These are phyloP conservation scores for Scaptodrosophila lebanonensis DNA, from an alignment of 1,140 invertebrate species.

Conservation along the genomic window DNA sequence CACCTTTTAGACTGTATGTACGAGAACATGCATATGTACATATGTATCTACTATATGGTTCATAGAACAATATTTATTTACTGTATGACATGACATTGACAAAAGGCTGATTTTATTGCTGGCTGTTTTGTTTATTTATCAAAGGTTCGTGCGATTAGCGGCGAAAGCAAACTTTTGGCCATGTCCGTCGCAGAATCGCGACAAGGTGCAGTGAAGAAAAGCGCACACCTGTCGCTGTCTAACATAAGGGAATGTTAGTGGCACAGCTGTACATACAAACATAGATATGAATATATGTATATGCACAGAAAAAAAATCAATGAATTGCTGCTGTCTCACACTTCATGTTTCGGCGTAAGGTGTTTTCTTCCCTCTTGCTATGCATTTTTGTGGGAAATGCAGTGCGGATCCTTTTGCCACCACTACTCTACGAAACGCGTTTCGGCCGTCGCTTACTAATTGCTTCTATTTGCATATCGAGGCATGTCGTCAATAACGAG, in stretches of 20 bases:
- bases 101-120: conserved; percentile 27
- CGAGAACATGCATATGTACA: neutral
- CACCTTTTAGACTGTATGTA: neutral
- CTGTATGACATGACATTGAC: conserved; percentile 52
- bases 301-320: conserved; percentile 38
- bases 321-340: conserved; percentile 21
- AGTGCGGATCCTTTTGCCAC: conserved; percentile 3
- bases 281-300: conserved; percentile 29
- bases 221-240: conserved; percentile 6
- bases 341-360: conserved; percentile 8
- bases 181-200: conserved; percentile 19
- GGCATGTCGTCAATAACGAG: too few species aligned
- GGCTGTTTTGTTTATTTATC: conserved; percentile 42
- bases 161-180: conserved; percentile 30
- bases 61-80: conserved; percentile 16
- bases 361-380: neutral
- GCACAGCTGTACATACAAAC: conserved; percentile 6
- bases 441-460: neutral
- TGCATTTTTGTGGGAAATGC: conserved; percentile 3
- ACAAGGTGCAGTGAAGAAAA: too few species aligned
- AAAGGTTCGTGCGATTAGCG: conserved; percentile 17
- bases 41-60: conserved; percentile 2
- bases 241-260: neutral
- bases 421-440: neutral
- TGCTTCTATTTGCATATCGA: conserved; percentile 36